Base-by-base conservation (phyloP, 2,113 vertebrate species). In the Peucedramus taeniatus region DNA sequence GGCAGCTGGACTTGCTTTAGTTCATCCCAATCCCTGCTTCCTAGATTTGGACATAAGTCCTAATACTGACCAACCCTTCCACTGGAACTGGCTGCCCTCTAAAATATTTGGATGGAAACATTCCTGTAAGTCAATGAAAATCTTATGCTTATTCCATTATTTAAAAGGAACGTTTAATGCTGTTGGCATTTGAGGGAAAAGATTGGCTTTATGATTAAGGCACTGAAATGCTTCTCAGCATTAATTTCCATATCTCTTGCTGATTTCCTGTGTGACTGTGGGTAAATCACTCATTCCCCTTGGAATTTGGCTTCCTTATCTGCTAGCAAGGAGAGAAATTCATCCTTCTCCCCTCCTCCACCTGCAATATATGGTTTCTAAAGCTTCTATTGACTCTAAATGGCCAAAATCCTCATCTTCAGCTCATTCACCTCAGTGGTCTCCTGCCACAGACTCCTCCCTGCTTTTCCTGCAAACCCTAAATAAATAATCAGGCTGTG, bases 221-320 rank as follows among this genome's bases (percentile, higher is more conserved):
- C 83, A 20, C 72, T 75, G 82, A 78, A 93, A 83, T 59, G 71
- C 63, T 94, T 39, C 91, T 93, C 76, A 89, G 95, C 93, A 87
- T 94, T 92, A 47, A 94, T 96, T 97, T 94, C 93, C 83, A 51
- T 83, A 59, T 87, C 83, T 96, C 83, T 68, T 71, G 94, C 89
- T 93, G 94, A 94, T 95, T 94, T 89, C 60, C 83, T 92, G 47
- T 70, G 86, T 7, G 56, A 19, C 68, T 78, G 60, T 89, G 77
- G 49, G 69, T 74, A 95, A 96, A 78, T 94, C 87, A 64, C 76
- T 93, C 64, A 15, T 63, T 90, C 83, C 91, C 57, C 40, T 71
- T 31, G 89, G 91, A 90, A 89, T 92, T 39, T 85, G 0, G 0
- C 37, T 90, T 83, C 71, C 64, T 87, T 81, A 56, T 84, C 83